Conservation (phyloP, 2,113 vertebrate species). For the Gymnogyps californianus region DNA sequence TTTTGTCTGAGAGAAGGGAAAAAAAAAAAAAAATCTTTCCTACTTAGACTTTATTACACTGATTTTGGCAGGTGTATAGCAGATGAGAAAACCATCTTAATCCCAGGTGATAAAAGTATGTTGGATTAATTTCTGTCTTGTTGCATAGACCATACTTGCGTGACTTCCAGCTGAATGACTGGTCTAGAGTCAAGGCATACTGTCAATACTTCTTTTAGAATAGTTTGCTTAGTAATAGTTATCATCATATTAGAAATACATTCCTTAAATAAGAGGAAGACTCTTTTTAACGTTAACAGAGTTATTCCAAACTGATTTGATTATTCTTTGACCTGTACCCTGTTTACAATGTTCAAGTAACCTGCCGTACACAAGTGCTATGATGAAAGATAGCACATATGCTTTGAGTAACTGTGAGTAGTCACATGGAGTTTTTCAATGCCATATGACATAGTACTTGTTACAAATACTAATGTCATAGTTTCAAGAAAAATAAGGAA, state of each 20-base stretch:
- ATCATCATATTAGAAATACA: background rate
- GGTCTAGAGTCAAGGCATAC: background rate
- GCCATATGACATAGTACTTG: background rate
- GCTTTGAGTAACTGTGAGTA: background rate
- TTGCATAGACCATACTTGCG: background rate
- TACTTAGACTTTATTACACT: background rate
- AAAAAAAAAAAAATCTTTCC: background rate
- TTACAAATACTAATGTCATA: background rate
- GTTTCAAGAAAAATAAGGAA: background rate
- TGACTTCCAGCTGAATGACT: background rate
- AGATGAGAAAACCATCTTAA: background rate
- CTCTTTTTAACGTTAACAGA: background rate
- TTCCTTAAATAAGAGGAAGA: background rate
- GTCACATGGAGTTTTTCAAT: background rate
- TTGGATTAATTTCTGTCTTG: background rate
- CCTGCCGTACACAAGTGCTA: background rate
- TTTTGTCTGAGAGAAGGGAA: background rate
- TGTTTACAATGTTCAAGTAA: background rate
- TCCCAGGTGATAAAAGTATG: background rate
- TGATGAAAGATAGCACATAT: background rate
- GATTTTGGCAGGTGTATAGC: background rate
- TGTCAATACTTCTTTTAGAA: background rate
- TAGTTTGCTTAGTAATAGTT: background rate
- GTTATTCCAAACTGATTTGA: background rate
- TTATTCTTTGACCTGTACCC: background rate